phyloP scores from a whole-genome alignment of 2,797 vertebrate genomes.

The Hoplostethus atlanticus region DNA sequence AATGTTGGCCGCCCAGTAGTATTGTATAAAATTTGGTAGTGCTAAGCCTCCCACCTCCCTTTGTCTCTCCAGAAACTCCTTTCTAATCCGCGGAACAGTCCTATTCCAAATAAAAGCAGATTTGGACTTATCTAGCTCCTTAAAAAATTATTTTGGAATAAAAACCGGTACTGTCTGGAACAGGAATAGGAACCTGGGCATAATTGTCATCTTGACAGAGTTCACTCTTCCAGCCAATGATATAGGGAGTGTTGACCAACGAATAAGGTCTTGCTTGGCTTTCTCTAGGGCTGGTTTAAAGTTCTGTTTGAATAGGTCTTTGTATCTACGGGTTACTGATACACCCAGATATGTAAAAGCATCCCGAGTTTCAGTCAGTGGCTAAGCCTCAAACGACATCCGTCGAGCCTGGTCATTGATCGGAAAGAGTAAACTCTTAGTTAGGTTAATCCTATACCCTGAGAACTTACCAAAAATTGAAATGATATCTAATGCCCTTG shows the following conservation, averaged over 20 bases:
- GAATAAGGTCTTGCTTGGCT: not conserved
- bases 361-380: constrained; percentile 3
- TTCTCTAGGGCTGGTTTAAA: constrained; percentile 16
- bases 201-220: too few species aligned
- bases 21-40: too few species aligned
- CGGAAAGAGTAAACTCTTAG: constrained; percentile 22
- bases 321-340: constrained; percentile 2
- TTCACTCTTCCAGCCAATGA: not conserved
- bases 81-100: too few species aligned
- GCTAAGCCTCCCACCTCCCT: too few species aligned
- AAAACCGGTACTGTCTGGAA: too few species aligned
- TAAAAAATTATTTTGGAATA: too few species aligned
- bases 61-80: too few species aligned
- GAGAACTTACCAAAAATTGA: not conserved
- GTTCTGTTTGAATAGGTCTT: constrained; percentile 2
- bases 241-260: not conserved
- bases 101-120: too few species aligned
- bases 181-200: too few species aligned
- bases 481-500: not conserved
- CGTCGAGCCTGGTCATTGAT: constrained; percentile 7
- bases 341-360: constrained; percentile 15
- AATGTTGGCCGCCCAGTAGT: too few species aligned
- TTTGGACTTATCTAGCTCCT: too few species aligned
- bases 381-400: constrained; percentile 10
- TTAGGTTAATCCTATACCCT: constrained; percentile 21